Evolutionary conservation across 2,113 vertebrate species (phyloP).

Genomic region (Recurvirostra avosetta): DNA sequence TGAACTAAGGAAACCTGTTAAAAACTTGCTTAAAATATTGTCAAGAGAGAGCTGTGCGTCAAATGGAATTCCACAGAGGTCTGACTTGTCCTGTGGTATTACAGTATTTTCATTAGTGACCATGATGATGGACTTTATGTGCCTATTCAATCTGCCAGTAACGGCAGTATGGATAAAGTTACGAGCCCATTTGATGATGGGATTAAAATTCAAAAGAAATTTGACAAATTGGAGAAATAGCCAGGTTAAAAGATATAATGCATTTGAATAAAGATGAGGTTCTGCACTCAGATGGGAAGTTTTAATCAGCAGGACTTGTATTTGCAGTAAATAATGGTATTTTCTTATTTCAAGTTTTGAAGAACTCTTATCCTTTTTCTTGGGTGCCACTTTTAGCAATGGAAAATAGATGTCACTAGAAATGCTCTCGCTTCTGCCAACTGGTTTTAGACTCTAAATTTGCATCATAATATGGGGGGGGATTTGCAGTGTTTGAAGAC

Average conservation of each 20-base stretch:
- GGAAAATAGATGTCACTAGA: background rate
- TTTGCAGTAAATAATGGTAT: background rate
- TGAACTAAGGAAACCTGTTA: background rate
- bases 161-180: background rate
- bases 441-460: background rate
- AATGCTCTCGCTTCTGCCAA: background rate
- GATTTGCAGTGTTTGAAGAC: background rate
- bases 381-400: background rate
- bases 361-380: background rate
- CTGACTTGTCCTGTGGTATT: background rate
- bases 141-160: background rate
- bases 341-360: background rate
- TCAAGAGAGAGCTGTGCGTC: background rate
- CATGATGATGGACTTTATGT: background rate
- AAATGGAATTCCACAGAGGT: background rate
- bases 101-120: background rate
- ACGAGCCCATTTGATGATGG: accelerated
- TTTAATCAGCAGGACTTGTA: background rate
- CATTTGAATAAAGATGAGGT: background rate
- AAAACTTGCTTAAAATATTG: background rate
- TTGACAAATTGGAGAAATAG: background rate
- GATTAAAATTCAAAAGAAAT: background rate
- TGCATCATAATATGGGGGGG: accelerated
- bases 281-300: background rate
- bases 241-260: background rate